Evolutionary conservation across 2,888 invertebrate species (phyloP).

Genomic region (Agrilus cyanescens): DNA sequence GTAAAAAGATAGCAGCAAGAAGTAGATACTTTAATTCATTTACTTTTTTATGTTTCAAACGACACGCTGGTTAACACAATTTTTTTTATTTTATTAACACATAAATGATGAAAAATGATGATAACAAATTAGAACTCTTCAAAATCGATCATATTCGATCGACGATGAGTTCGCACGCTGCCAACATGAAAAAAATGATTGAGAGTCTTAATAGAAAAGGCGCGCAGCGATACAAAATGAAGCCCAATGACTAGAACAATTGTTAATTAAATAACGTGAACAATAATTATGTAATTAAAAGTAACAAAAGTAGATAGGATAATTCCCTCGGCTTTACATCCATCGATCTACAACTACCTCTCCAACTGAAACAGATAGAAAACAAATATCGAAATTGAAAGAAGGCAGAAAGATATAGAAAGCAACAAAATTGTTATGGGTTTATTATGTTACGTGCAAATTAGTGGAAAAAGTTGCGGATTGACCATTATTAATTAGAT

Average conservation of each 20-base stretch:
- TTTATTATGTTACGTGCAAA: too few species aligned
- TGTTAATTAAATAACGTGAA: conserved; percentile 5
- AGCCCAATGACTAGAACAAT: not conserved
- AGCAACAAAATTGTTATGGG: too few species aligned
- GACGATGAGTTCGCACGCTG: conserved; percentile 5
- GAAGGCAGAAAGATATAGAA: conserved; percentile 1
- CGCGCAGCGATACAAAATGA: conserved; percentile 1
- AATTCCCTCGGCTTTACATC: conserved; percentile 32
- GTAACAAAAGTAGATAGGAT: not conserved
- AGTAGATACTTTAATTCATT: too few species aligned
- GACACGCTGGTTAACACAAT: too few species aligned
- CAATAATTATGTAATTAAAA: conserved; percentile 5
- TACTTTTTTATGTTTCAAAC: too few species aligned
- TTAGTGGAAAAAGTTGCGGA: too few species aligned
- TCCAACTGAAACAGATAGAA: conserved; percentile 49
- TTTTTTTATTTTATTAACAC: too few species aligned
- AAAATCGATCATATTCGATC: too few species aligned
- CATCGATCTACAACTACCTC: conserved; percentile 61
- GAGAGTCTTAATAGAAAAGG: conserved; percentile 9
- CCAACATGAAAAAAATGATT: conserved; percentile 8
- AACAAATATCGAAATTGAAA: conserved; percentile 8
- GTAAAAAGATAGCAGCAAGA: too few species aligned
- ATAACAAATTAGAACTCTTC: too few species aligned
- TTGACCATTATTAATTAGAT: too few species aligned
- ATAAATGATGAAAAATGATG: too few species aligned